A percentile compares a stretch with the other conserved stretches of the same genome.
Conservation (phyloP, 2,113 vertebrate genomes). For the Arothron firmamentum region DNA sequence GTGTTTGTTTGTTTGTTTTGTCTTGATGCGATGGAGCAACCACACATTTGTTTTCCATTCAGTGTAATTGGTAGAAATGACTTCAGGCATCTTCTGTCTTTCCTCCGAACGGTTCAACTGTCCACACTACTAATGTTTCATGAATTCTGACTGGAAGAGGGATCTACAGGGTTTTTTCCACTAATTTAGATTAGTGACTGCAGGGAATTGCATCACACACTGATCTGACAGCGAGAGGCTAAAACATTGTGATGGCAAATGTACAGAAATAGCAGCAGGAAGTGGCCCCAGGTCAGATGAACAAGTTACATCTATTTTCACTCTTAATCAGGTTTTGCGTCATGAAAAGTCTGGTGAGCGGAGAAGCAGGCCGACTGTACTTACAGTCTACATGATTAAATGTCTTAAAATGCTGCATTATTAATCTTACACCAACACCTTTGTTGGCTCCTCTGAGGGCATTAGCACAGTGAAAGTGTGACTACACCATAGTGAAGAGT, state of each 20-base stretch:
- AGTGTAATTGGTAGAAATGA: neutral
- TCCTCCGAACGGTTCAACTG: neutral
- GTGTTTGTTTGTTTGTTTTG: neutral
- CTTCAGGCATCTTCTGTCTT: neutral
- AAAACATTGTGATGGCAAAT: neutral
- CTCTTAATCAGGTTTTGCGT: constrained; percentile 17
- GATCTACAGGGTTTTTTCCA: constrained; percentile 8
- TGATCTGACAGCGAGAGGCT: constrained; percentile 17
- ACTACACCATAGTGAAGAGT: constrained; percentile 26
- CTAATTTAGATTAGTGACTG: constrained; percentile 21
- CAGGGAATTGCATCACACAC: constrained; percentile 23
- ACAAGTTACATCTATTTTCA: constrained; percentile 7
- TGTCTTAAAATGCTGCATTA: constrained; percentile 24
- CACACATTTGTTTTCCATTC: neutral
- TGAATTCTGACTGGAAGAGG: constrained; percentile 2
- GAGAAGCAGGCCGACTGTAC: constrained; percentile 1
- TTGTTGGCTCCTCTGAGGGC: constrained; percentile 23
- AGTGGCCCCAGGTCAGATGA: constrained; percentile 1
- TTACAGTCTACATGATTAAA: constrained; percentile 1
- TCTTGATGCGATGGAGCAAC: neutral
- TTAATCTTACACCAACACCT: constrained; percentile 17
- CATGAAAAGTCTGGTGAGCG: constrained; percentile 2
- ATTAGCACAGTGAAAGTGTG: constrained; percentile 29
- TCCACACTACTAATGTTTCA: constrained; percentile 3
- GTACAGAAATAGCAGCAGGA: constrained; percentile 17